Evolutionary conservation across 1,140 invertebrate species (phyloP).

Genomic region (Ips typographus): DNA sequence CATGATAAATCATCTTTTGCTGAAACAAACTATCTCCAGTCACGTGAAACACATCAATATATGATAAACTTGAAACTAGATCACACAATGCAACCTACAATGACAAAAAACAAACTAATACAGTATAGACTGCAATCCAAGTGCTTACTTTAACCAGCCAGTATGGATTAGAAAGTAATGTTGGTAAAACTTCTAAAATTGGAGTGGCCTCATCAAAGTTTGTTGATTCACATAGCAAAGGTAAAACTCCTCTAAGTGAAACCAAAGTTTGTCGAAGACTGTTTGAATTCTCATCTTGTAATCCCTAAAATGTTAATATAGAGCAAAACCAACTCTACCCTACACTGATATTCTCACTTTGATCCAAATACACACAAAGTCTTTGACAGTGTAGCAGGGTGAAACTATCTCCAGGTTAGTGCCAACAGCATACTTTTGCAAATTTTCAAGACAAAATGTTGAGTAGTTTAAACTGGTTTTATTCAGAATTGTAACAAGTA

Average conservation of each 20-base stretch:
- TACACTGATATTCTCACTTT: constrained; percentile 26
- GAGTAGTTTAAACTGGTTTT: constrained; percentile 60
- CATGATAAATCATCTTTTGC: constrained; percentile 61
- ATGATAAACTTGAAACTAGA: constrained; percentile 62
- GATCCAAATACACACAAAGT: constrained; percentile 34
- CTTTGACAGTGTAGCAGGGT: neutral
- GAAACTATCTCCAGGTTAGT: too few relatives aligned
- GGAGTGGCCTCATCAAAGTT: constrained; percentile 55
- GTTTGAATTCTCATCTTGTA: constrained; percentile 68
- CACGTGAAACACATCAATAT: constrained; percentile 56
- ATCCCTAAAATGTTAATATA: constrained; percentile 55
- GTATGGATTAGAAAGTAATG: constrained; percentile 73
- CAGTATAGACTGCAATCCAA: neutral
- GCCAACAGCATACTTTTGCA: too few relatives aligned
- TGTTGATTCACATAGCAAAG: constrained; percentile 62
- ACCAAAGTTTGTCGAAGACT: constrained; percentile 66
- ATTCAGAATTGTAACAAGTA: constrained; percentile 64
- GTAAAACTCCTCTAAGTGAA: constrained; percentile 60
- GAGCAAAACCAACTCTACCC: too few relatives aligned
- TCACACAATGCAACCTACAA: constrained; percentile 61
- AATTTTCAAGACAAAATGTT: neutral
- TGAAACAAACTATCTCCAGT: constrained; percentile 57
- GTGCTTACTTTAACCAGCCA: constrained; percentile 78
- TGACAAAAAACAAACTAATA: constrained; percentile 4
- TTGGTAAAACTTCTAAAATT: constrained; percentile 65